Evolutionary conservation across 2,113 vertebrate genomes (phyloP).

Genomic region (Panurus biarmicus): DNA sequence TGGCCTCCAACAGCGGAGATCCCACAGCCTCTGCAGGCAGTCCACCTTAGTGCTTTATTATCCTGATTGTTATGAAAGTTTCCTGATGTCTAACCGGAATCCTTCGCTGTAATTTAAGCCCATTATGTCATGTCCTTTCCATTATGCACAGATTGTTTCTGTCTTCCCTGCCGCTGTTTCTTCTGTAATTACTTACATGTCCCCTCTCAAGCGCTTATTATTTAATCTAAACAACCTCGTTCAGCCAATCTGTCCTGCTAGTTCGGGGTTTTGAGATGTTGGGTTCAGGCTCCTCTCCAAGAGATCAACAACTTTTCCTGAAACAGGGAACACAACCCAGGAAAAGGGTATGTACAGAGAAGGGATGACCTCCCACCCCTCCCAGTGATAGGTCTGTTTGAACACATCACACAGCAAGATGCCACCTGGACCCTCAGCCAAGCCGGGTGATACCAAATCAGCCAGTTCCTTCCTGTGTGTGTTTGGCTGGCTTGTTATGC

Average conservation of each 20-base stretch:
- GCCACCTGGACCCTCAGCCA: not conserved
- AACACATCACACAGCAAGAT: not conserved
- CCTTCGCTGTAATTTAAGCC: conserved; percentile 38
- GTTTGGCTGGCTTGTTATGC: not conserved
- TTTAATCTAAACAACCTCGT: not conserved
- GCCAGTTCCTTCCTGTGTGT: not conserved
- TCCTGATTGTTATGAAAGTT: conserved; percentile 57
- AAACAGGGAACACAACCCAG: not conserved
- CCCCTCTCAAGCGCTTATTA: not conserved
- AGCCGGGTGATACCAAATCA: not conserved
- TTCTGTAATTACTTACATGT: conserved; percentile 51
- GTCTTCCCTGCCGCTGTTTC: conserved; percentile 10
- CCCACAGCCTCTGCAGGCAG: conserved; percentile 44
- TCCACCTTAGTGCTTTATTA: conserved; percentile 49
- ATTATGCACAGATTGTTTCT: conserved; percentile 51
- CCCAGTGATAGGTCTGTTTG: not conserved
- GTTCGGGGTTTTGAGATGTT: not conserved
- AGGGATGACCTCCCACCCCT: not conserved
- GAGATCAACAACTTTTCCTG: not conserved
- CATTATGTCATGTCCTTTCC: conserved; percentile 61
- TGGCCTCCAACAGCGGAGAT: conserved; percentile 23
- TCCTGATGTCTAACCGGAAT: conserved; percentile 57
- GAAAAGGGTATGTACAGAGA: not conserved
- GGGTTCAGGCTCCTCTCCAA: not conserved
- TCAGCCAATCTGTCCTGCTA: not conserved